Evolutionary conservation across 1,140 invertebrate genomes (phyloP), one percentile per base, ranked within the genome.

Genomic region (Papilio glaucus): DNA sequence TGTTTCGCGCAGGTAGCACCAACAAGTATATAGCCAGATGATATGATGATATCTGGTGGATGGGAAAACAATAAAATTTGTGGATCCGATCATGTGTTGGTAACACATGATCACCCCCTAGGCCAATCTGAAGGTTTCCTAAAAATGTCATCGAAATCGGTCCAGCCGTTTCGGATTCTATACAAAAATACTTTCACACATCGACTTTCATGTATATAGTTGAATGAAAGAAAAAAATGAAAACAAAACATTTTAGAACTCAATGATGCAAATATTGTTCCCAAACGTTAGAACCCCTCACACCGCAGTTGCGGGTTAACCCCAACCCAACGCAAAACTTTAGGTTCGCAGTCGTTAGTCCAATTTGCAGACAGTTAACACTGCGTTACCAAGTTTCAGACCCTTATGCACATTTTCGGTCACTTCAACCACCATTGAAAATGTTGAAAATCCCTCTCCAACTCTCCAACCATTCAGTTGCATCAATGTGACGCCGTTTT

Each of bases 341-440:
- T 71, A 73, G 77, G 76, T 77, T 73, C 69, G 72, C 70, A 79
- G 77, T 86, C 82, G 84, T 87, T 88, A 86, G 85, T 86, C 60
- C 73, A 87, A 78, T 87, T 88, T 74, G 79, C 78, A 77, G 86
- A 85, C 81, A 82, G 79, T 84, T 81, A 80, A 86, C 85, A 80
- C 77, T 68, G 65, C 63, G 70, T 73, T 72, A 72, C 75, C 76
- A 80, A 86, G 75, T 87, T 85, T 76, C 75, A 67, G 76, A 72
- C 80, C 77, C 79, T 83, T 84, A 57, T 83, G 75, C 76, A 80
- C 77, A 83, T 85, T 88, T 89, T 85, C 80, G 77, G 78, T 77
- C 62, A 77, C 76, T 73, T 81, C 82, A 77, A 77, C 63, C 68
- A 77, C 72, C 76, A 80, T 78, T 76, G 70, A 65, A 80, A 83